Percentiles rank a stretch among this genome's conserved stretches.
These are phyloP conservation scores for Phoeniculus purpureus DNA, from an alignment of 2,797 vertebrate genomes.

Conservation along the genomic window DNA sequence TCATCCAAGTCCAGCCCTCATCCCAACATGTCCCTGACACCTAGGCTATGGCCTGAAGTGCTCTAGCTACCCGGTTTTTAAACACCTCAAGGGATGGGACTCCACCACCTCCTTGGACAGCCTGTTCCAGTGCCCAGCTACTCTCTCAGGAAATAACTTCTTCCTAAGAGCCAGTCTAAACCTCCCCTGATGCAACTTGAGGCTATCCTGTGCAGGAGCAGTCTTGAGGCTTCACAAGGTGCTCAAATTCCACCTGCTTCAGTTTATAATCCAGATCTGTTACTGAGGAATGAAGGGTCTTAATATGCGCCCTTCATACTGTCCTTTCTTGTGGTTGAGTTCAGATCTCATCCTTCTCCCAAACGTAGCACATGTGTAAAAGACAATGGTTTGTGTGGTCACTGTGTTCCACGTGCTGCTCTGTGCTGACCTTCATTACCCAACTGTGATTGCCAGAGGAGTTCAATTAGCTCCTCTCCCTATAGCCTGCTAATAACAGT, in stretches of 20 bases:
- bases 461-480: neutral
- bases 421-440: neutral
- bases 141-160: too few relatives aligned
- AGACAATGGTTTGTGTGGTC: neutral
- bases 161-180: too few relatives aligned
- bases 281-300: neutral
- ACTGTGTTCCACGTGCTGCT: neutral
- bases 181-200: too few relatives aligned
- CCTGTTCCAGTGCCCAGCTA: too few relatives aligned
- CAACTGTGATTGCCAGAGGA: neutral
- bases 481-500: constrained; percentile 3
- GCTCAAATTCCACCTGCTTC: neutral
- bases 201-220: neutral
- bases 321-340: neutral
- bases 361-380: neutral
- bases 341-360: neutral
- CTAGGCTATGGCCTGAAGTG: too few relatives aligned
- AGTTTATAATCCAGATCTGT: neutral
- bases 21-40: too few relatives aligned
- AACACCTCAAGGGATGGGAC: too few relatives aligned
- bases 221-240: neutral
- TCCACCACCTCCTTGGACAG: too few relatives aligned
- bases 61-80: too few relatives aligned
- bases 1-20: too few relatives aligned
- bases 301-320: neutral